Conservation (phyloP, 2,113 vertebrate genomes). For the Monopterus albus region DNA sequence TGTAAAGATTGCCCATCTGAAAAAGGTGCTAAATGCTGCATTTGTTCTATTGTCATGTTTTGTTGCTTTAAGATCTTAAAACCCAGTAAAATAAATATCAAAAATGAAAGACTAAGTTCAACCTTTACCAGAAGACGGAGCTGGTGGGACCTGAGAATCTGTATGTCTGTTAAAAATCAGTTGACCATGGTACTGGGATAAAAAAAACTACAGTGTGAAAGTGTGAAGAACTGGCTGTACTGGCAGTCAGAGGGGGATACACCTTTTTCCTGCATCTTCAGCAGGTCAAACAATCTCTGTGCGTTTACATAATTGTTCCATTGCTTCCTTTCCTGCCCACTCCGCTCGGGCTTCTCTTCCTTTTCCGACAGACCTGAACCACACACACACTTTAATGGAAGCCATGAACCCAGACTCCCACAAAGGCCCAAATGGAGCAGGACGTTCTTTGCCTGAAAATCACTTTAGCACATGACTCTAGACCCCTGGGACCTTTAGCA, state of each 20-base stretch:
- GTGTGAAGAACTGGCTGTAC: conserved; percentile 31
- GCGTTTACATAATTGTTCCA: conserved; percentile 76
- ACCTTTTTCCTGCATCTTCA: conserved; percentile 78
- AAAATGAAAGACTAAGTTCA: no score
- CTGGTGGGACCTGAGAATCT: not conserved
- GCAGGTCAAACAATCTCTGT: conserved; percentile 68
- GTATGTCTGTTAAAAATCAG: not conserved
- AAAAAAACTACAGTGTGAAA: conserved; percentile 13
- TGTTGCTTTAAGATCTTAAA: no score
- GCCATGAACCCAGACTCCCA: conserved; percentile 47
- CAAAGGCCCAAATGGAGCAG: conserved; percentile 53
- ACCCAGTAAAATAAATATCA: no score
- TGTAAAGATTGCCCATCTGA: no score
- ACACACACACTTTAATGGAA: conserved; percentile 21
- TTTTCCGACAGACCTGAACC: conserved; percentile 55
- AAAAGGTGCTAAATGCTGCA: no score
- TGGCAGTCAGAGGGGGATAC: conserved; percentile 55
- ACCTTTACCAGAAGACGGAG: no score
- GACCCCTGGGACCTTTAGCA: conserved; percentile 54
- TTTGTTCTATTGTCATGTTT: no score
- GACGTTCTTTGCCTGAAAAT: conserved; percentile 57
- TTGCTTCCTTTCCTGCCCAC: conserved; percentile 69
- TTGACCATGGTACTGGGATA: not conserved
- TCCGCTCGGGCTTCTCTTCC: conserved; percentile 50
- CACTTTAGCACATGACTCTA: conserved; percentile 60